These are phyloP conservation scores for Hystrix cristata DNA, from an alignment of 2,113 vertebrate genomes.

Conservation along the genomic window DNA sequence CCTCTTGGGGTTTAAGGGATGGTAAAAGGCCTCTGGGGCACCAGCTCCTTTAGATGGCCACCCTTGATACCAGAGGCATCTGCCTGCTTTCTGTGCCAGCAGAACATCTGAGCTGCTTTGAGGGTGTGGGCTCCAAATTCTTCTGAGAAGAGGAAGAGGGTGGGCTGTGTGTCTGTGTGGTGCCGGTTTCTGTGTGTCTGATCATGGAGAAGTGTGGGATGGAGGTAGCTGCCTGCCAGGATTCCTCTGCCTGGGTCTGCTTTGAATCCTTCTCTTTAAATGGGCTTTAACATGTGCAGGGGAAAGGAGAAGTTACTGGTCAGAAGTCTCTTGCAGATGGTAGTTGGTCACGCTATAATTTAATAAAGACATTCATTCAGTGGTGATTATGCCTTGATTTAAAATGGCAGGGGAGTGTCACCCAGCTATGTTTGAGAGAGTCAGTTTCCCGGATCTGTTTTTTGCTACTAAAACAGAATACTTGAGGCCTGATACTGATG, in stretches of 20 bases:
- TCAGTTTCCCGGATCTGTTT: neutral
- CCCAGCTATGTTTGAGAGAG: neutral
- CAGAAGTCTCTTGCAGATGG: slow-evolving; percentile 41
- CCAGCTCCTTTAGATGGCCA: neutral
- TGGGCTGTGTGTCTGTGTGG: neutral
- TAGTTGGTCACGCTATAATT: slow-evolving; percentile 9
- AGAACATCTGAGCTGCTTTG: neutral
- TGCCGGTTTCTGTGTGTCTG: slow-evolving; percentile 3
- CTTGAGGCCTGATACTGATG: neutral
- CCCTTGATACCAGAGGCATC: neutral
- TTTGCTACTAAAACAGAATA: neutral
- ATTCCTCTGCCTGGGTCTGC: neutral
- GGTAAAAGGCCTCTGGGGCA: neutral
- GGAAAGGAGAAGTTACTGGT: neutral
- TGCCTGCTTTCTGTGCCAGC: neutral
- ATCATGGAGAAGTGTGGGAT: slow-evolving; percentile 56
- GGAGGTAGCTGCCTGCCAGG: neutral
- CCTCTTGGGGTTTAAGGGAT: neutral
- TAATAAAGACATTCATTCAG: slow-evolving; percentile 48
- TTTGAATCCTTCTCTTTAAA: slow-evolving; percentile 7
- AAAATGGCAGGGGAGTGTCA: neutral
- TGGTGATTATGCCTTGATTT: neutral
- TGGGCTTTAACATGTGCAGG: neutral
- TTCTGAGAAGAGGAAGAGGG: neutral
- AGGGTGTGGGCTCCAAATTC: neutral